phyloP scores from a whole-genome alignment of 2,113 vertebrate species.

The Campylomormyrus numenius region DNA sequence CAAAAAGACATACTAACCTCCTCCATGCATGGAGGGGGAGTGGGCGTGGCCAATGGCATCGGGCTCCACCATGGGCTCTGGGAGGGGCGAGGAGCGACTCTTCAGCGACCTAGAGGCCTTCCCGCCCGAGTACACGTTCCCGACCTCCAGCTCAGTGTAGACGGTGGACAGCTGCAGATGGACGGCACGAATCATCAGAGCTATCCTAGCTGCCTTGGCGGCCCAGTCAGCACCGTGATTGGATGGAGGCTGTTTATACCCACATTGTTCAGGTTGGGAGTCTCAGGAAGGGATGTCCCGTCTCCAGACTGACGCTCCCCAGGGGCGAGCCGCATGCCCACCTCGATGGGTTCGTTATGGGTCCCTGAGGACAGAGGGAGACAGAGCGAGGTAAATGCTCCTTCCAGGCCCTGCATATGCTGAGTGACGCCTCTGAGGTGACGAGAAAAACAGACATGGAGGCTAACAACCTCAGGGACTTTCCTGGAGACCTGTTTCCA shows the following conservation, averaged over 20 bases:
- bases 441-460: neutral
- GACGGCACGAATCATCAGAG: neutral
- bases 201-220: neutral
- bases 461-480: neutral
- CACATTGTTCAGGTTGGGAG: slow-evolving; percentile 82
- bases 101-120: slow-evolving; percentile 68
- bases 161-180: slow-evolving; percentile 79
- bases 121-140: slow-evolving; percentile 70
- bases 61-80: slow-evolving; percentile 57
- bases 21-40: slow-evolving; percentile 52
- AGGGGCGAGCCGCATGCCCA: slow-evolving; percentile 73
- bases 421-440: neutral
- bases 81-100: slow-evolving; percentile 63
- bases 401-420: neutral
- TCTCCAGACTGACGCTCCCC: slow-evolving; percentile 93
- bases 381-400: neutral
- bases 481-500: neutral
- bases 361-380: slow-evolving; percentile 40
- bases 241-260: slow-evolving; percentile 19
- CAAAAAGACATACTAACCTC: slow-evolving; percentile 23
- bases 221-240: neutral
- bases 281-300: slow-evolving; percentile 89
- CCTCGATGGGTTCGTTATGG: slow-evolving; percentile 67
- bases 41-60: slow-evolving; percentile 55
- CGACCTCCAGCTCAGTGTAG: slow-evolving; percentile 78